phyloP scores from a whole-genome alignment of 37 sponge, comb jelly and placozoan species.

The Chondrosia reniformis region DNA sequence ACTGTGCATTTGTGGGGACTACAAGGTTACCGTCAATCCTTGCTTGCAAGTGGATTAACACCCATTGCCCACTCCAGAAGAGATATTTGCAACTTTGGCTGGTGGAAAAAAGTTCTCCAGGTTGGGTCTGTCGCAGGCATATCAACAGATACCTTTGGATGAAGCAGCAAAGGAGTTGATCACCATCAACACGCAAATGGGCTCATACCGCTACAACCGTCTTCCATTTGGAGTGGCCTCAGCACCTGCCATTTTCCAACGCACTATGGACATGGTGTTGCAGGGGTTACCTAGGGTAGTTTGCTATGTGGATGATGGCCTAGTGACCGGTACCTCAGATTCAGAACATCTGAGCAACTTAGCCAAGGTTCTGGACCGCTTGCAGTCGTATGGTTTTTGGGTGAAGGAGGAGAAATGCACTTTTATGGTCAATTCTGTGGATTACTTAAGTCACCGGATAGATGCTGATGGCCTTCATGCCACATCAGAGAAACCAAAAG shows the following conservation, averaged over 20 bases:
- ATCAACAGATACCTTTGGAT: conserved; percentile 7
- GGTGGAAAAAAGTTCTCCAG: conserved; percentile 31
- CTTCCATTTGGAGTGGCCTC: conserved; percentile 31
- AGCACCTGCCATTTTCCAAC: conserved; percentile 36
- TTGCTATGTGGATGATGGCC: conserved; percentile 32
- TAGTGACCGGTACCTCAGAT: conserved; percentile 1
- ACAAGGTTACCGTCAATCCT: conserved; percentile 27
- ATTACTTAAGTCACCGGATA: conserved; percentile 5
- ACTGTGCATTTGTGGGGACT: conserved; percentile 32
- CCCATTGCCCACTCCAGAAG: conserved; percentile 27
- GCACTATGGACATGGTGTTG: conserved; percentile 15
- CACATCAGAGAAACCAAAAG: not conserved
- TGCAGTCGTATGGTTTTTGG: not conserved
- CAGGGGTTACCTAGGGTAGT: not conserved
- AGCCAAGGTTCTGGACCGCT: not conserved
- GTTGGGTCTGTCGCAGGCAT: conserved; percentile 15
- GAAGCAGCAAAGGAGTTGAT: not conserved
- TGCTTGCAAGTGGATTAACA: conserved; percentile 2
- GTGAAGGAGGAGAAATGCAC: not conserved
- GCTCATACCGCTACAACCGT: conserved; percentile 3
- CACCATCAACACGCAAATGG: conserved; percentile 29
- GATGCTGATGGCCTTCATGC: conserved; percentile 7
- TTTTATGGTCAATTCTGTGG: conserved; percentile 14
- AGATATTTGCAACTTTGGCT: conserved; percentile 15
- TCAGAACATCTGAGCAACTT: not conserved